Evolutionary conservation across 2,113 vertebrate genomes (phyloP), one percentile per base, ranked within the genome.

Genomic region (Macrotus californicus): DNA sequence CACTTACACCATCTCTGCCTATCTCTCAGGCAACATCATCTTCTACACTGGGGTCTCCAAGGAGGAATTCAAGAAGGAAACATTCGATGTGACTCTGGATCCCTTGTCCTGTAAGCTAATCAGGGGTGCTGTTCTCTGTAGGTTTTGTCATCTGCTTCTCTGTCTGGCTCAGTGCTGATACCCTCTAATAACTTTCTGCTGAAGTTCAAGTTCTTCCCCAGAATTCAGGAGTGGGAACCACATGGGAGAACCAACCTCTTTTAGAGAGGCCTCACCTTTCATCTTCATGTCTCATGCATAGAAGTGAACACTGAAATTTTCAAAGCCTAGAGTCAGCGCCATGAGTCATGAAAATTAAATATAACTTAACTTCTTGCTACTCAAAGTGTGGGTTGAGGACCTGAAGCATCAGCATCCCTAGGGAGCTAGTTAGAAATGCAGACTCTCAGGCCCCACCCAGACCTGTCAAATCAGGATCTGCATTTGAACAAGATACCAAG

Each of bases 21-120:
- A 99, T 95, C 93, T 99, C 96, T 99, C 98, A 0, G 99, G 99
- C 79, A 99, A 96, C 48, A 98, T 99, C 95, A 98, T 99, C 84
- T 99, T 98, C 96, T 99, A 99, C 77, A 99, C 99, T 0, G 99
- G 99, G 16, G 99, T 99, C 79, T 46, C 97, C 56, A 99, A 98
- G 91, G 89, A 66, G 0, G 98, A 99, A 95, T 99, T 99, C 98
- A 98, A 99, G 98, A 99, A 98, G 7, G 97, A 98, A 34, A 95
- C 96, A 5, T 98, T 98, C 39, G 82, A 70, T 2, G 94, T 98
- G 50, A 93, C 41, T 2, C 94, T 99, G 98, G 87, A 98, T 9
- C 98, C 98, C 3, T 86, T 89, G 41, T 93, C 98, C 22, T 91
- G 99, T 99, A 98, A 98, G 98, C 13, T 18, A 26, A 67, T 1